Percentiles rank a stretch among this genome's conserved stretches.
Conservation (phyloP, 2,888 invertebrate genomes). For the Conchocele bisecta region DNA sequence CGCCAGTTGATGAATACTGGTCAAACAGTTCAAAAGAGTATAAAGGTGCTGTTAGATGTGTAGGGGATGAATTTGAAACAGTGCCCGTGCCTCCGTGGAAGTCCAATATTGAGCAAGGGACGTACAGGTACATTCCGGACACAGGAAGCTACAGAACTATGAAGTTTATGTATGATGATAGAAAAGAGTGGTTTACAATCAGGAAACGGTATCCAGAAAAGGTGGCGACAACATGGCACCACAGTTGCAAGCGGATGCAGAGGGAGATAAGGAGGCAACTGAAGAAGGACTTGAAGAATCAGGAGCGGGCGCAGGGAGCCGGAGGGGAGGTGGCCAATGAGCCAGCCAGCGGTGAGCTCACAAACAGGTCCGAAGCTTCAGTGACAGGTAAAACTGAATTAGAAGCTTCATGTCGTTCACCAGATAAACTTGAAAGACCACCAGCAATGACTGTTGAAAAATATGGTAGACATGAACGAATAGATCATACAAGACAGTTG, state of each 20-base stretch:
- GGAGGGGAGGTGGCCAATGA: conserved; percentile 10
- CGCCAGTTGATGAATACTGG: conserved; percentile 44
- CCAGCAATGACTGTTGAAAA: no score
- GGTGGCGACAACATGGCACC: conserved; percentile 64
- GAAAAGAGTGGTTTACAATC: conserved; percentile 64
- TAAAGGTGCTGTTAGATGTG: conserved; percentile 59
- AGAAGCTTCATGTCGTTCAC: neutral
- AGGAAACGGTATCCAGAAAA: conserved; percentile 60
- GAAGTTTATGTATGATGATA: conserved; percentile 68
- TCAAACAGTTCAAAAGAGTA: conserved; percentile 46
- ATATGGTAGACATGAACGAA: no score
- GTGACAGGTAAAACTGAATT: neutral
- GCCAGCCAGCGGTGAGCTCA: conserved; percentile 28
- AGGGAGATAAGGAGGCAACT: conserved; percentile 69
- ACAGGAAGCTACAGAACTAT: conserved; percentile 73
- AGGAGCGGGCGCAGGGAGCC: no score
- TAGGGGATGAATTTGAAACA: conserved; percentile 64
- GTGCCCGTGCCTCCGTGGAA: conserved; percentile 69
- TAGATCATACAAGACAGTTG: neutral
- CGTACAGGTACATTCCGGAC: conserved; percentile 74
- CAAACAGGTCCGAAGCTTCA: conserved; percentile 5
- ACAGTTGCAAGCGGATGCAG: conserved; percentile 63
- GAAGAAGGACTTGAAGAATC: conserved; percentile 60
- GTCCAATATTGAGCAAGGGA: conserved; percentile 75
- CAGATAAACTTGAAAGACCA: no score